Percentiles rank a stretch among this genome's conserved stretches.
These are phyloP conservation scores for Leucophenga maculata DNA, from an alignment of 2,888 invertebrate species.

Conservation along the genomic window DNA sequence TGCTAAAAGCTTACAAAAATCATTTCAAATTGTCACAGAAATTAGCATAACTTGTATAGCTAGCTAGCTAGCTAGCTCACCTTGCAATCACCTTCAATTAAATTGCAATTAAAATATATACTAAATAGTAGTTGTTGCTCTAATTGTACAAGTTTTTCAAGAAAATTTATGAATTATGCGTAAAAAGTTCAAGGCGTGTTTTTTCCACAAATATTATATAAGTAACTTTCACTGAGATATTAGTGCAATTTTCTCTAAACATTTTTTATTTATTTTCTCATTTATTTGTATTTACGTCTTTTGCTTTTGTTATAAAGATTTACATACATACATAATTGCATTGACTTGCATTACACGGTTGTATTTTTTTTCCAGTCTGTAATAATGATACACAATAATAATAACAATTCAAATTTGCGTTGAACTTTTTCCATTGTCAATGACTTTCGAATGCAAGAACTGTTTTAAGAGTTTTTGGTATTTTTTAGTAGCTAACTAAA, in stretches of 20 bases:
- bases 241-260: background rate
- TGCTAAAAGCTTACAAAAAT: constrained; percentile 3
- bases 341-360: background rate
- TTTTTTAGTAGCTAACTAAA: too few species aligned
- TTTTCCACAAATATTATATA: background rate
- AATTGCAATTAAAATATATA: constrained; percentile 20
- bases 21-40: constrained; percentile 34
- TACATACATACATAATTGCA: constrained; percentile 47
- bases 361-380: constrained; percentile 9
- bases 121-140: too few species aligned
- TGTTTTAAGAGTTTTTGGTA: too few species aligned
- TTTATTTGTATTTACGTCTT: constrained; percentile 14
- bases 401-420: background rate
- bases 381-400: constrained; percentile 3
- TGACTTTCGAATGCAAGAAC: constrained; percentile 3
- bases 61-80: background rate
- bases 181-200: constrained; percentile 10
- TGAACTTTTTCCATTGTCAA: constrained; percentile 8
- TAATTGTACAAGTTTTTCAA: too few species aligned
- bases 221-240: constrained; percentile 10
- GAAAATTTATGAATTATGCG: background rate
- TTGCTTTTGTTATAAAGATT: constrained; percentile 39
- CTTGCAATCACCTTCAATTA: constrained; percentile 11
- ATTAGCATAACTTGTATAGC: constrained; percentile 10
- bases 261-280: background rate